Conservation (phyloP, 30 jellyfish, hydroid and myxozoan genomes). For the Aurelia aurita complex sp. Pacific region DNA sequence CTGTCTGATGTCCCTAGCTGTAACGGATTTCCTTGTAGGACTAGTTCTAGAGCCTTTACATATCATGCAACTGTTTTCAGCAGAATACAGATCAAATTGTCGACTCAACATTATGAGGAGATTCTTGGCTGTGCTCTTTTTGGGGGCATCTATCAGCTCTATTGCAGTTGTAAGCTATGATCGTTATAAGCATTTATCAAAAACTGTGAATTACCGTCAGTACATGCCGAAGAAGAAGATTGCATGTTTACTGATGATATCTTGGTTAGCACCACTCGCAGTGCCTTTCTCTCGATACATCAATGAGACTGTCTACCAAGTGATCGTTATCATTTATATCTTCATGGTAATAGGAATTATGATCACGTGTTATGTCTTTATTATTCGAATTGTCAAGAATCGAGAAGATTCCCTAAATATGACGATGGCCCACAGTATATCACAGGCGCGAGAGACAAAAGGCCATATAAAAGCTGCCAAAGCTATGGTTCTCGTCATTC, state of each 20-base stretch:
- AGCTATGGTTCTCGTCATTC: slow-evolving; percentile 6
- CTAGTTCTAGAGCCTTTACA: slow-evolving; percentile 23
- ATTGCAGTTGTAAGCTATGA: slow-evolving; percentile 53
- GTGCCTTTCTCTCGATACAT: not conserved
- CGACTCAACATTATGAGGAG: slow-evolving; percentile 21
- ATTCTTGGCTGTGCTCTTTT: slow-evolving; percentile 28
- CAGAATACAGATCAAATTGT: slow-evolving; percentile 15
- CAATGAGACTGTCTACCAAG: not conserved
- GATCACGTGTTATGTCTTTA: slow-evolving; percentile 1
- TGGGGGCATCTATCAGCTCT: slow-evolving; percentile 67
- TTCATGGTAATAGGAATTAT: not conserved
- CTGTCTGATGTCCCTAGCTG: slow-evolving; percentile 52
- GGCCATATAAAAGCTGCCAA: not conserved
- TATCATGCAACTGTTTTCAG: slow-evolving; percentile 18
- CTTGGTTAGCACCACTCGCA: slow-evolving; percentile 61
- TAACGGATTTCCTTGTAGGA: slow-evolving; percentile 68
- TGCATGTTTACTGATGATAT: slow-evolving; percentile 1
- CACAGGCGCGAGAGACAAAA: not conserved
- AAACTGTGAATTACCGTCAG: slow-evolving; percentile 20
- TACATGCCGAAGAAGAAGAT: slow-evolving; percentile 30
- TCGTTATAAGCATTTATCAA: slow-evolving; percentile 53
- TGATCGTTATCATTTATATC: not conserved
- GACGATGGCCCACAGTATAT: not conserved
- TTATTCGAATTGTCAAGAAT: not conserved
- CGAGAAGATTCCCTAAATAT: not conserved